Evolutionary conservation across 1,140 invertebrate species (phyloP), one percentile per base, ranked within the genome.

Genomic region (Drosophila mojavensis): DNA sequence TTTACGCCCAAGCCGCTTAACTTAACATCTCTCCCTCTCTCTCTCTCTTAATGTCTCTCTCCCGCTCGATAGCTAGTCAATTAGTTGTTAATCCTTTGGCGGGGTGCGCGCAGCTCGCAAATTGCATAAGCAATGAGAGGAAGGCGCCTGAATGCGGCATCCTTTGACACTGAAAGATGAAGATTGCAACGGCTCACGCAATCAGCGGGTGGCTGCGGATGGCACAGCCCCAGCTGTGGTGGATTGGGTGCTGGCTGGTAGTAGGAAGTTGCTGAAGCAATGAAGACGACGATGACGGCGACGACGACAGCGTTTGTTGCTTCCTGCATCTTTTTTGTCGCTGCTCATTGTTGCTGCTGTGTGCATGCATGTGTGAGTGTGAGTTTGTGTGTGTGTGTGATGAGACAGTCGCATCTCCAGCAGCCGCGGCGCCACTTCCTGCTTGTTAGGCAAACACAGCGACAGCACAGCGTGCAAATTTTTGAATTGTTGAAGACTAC

Each of bases 261-360:
- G 71, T 85, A 86, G 78, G 82, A 86, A 86, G 82, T 86, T 69
- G 75, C 5, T 17, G 68, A 4, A 30, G 51, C 50, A 26, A 41
- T 47, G 58, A 60, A 43, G 59, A 48, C 36, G 43, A n/a, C 50
- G 51, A 5, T 58, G 50, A 10, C 63, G 50, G 7, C 63, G 15
- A 39, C 55, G 54, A 64, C 72, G 60, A 70, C 77, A 70, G 74
- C 78, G 63, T 63, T 86, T 86, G 82, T 86, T 81, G 82, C 82
- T 86, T 86, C 82, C 82, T 86, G 82, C 82, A 86, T 86, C 83
- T 85, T 79, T 79, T 48, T 81, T 81, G 82, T 86, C 78, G 82
- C 78, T 81, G 67, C 64, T 74, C 76, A 81, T 79, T 79, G 68
- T 67, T 61, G 54, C 61, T 59, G 65, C 43, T 53, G 13, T 39